phyloP scores from a whole-genome alignment of 2,797 vertebrate species.

The Pachyuromys duprasi region DNA sequence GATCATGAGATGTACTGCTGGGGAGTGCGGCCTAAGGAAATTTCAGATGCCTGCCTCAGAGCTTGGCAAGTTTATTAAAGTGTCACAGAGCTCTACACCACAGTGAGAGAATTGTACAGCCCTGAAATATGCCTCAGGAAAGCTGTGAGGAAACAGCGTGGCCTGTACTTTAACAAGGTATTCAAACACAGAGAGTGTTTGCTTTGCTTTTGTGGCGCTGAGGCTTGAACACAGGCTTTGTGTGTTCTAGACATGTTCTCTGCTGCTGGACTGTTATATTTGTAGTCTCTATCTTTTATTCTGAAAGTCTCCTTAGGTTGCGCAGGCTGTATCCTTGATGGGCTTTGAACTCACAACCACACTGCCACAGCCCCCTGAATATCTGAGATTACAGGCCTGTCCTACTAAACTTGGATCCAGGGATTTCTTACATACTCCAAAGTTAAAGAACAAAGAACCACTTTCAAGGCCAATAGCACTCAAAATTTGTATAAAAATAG shows the following conservation, averaged over 20 bases:
- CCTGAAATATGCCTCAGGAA: not conserved
- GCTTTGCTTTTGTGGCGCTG: not conserved
- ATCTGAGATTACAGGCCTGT: not conserved
- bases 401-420: not conserved
- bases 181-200: too few relatives aligned
- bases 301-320: not conserved
- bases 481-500: not conserved
- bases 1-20: not conserved
- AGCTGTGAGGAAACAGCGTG: not conserved
- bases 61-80: not conserved
- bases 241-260: not conserved
- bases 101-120: slow-evolving; percentile 1
- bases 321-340: not conserved
- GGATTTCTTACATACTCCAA: not conserved
- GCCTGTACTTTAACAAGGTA: not conserved
- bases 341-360: not conserved
- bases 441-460: not conserved
- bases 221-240: not conserved
- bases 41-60: not conserved
- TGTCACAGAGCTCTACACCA: not conserved
- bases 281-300: not conserved
- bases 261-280: not conserved
- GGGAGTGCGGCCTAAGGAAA: not conserved
- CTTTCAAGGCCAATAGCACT: not conserved
- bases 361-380: not conserved